phyloP scores from a whole-genome alignment of 2,797 vertebrate genomes.

The Thamnophis elegans region DNA sequence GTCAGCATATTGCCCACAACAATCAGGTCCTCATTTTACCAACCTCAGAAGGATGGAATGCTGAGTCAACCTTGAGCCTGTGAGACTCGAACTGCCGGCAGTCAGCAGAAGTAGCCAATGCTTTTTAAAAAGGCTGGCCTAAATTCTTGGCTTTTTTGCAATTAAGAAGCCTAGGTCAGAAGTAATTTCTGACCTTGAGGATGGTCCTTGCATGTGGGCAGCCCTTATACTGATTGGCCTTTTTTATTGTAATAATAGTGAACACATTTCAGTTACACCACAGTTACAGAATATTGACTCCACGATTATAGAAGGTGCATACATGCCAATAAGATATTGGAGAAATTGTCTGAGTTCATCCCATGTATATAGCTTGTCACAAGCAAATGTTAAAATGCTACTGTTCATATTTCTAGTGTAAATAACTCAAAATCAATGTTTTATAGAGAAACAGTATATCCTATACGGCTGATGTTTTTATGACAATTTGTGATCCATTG shows the following conservation, averaged over 20 bases:
- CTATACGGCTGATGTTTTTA: conserved; percentile 1
- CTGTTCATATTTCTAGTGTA: background rate
- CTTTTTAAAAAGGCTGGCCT: background rate
- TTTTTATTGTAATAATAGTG: background rate
- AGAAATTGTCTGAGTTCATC: background rate
- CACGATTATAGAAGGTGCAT: background rate
- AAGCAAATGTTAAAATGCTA: background rate
- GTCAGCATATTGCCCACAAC: too few relatives aligned
- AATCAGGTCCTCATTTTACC: too few relatives aligned
- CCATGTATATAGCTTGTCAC: background rate
- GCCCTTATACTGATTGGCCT: background rate
- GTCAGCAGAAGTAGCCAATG: too few relatives aligned
- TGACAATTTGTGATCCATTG: background rate
- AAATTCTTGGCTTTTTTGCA: background rate
- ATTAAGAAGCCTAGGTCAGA: background rate
- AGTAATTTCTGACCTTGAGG: background rate
- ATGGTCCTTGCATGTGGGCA: background rate
- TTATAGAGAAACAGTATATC: background rate
- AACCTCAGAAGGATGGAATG: too few relatives aligned
- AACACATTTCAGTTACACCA: background rate
- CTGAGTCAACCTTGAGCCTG: too few relatives aligned
- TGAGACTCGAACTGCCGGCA: too few relatives aligned
- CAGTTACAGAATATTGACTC: background rate
- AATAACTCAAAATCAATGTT: background rate
- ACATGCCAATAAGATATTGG: background rate